Percentiles rank a stretch among this genome's conserved stretches.
Evolutionary conservation across 1,140 invertebrate genomes (phyloP).

Genomic region (Procambarus virginalis): DNA sequence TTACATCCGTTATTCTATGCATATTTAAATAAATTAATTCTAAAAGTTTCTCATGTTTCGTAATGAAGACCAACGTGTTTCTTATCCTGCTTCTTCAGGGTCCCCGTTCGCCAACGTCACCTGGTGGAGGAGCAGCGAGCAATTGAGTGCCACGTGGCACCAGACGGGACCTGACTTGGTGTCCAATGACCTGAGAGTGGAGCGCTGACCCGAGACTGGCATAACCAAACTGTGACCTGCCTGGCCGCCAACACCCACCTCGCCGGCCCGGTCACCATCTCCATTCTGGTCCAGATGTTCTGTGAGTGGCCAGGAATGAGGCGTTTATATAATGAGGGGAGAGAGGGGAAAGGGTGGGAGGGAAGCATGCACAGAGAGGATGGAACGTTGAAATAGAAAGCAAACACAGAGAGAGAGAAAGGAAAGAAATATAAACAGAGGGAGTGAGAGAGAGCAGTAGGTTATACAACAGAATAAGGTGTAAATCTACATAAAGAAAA

Average conservation of each 20-base stretch:
- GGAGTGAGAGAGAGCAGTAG: neutral
- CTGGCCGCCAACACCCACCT: slow-evolving; percentile 88
- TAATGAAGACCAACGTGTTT: too few species aligned
- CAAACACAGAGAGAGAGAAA: neutral
- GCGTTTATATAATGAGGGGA: slow-evolving; percentile 69
- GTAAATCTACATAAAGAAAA: too few species aligned
- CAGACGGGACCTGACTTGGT: slow-evolving; percentile 73
- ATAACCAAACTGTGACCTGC: slow-evolving; percentile 86
- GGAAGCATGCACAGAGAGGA: neutral
- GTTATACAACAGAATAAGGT: neutral
- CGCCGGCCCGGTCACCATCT: slow-evolving; percentile 78
- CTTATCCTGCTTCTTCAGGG: slow-evolving; percentile 77
- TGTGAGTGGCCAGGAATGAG: slow-evolving; percentile 76
- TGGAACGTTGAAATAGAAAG: neutral
- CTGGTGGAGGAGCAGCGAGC: slow-evolving; percentile 87
- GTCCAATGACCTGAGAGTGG: slow-evolving; percentile 78
- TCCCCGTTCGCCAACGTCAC: slow-evolving; percentile 86
- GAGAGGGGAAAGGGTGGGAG: neutral
- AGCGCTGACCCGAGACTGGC: slow-evolving; percentile 80
- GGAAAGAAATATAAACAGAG: neutral
- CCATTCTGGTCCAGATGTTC: slow-evolving; percentile 80
- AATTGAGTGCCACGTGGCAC: slow-evolving; percentile 75
- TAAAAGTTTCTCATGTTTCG: too few species aligned
- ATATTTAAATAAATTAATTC: neutral
- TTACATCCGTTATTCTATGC: too few species aligned